Conservation (phyloP, 1,140 invertebrate genomes). For the Hestina assimilis region DNA sequence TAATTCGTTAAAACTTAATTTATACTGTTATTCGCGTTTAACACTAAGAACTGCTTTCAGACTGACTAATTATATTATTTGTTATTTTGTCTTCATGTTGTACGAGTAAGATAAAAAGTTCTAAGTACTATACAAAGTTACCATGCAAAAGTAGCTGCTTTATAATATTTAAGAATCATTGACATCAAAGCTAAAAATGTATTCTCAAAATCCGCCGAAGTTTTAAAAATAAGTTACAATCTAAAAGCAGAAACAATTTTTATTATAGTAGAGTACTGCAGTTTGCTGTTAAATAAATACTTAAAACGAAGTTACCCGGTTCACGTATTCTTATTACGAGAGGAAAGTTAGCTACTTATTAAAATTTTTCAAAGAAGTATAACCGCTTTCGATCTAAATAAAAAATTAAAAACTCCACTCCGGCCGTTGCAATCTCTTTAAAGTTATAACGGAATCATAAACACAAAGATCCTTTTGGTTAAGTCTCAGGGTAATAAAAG, state of each 20-base stretch:
- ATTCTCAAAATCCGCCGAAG: not conserved
- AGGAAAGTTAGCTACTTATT: constrained; percentile 25
- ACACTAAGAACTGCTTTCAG: too few relatives aligned
- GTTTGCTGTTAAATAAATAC: constrained; percentile 11
- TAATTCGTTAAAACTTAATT: too few relatives aligned
- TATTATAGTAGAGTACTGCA: constrained; percentile 4
- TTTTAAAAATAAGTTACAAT: not conserved
- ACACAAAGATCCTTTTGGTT: constrained; percentile 62
- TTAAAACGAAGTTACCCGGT: constrained; percentile 9
- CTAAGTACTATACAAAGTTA: too few relatives aligned
- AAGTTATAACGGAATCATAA: constrained; percentile 67
- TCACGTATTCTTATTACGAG: constrained; percentile 20
- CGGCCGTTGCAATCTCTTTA: constrained; percentile 49
- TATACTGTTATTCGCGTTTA: too few relatives aligned
- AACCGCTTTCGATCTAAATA: constrained; percentile 25
- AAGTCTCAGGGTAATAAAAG: constrained; percentile 60
- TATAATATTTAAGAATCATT: not conserved
- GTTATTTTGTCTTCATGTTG: too few relatives aligned
- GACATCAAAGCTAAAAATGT: not conserved
- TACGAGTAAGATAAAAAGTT: too few relatives aligned
- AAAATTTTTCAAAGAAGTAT: constrained; percentile 22
- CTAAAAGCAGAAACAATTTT: constrained; percentile 8
- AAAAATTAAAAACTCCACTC: constrained; percentile 45
- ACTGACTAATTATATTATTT: too few relatives aligned
- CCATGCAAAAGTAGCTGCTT: too few relatives aligned